These are phyloP conservation scores for Lutjanus campechanus DNA, from an alignment of 2,797 vertebrate species.

Conservation along the genomic window DNA sequence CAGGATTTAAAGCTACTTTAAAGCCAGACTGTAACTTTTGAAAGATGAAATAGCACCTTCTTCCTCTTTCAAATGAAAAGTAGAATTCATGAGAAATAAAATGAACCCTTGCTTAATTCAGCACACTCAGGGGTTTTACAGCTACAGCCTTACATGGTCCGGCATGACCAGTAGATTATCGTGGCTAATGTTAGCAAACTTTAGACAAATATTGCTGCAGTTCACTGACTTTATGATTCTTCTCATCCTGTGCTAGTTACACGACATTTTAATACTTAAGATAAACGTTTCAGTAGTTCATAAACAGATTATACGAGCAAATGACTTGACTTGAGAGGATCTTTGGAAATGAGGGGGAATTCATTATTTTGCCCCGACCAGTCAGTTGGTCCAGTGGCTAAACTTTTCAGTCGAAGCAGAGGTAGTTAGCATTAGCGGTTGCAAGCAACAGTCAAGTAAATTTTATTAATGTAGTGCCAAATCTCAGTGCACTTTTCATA, in stretches of 20 bases:
- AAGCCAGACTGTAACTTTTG: not conserved
- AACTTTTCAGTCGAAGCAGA: not conserved
- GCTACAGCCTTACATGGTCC: no score
- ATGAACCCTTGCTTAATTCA: not conserved
- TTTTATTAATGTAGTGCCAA: no score
- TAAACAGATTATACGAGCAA: no score
- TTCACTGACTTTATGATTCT: no score
- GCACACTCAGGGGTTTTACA: not conserved
- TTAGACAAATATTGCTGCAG: no score
- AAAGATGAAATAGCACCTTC: not conserved
- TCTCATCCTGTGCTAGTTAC: no score
- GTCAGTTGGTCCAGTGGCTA: not conserved
- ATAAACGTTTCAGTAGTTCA: no score
- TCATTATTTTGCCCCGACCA: not conserved
- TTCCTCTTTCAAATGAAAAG: not conserved
- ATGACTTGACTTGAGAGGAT: no score
- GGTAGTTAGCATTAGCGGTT: not conserved
- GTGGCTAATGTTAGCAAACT: no score
- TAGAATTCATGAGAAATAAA: not conserved
- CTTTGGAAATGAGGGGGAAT: not conserved
- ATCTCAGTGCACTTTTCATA: no score
- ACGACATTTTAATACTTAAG: no score
- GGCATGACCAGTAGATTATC: no score
- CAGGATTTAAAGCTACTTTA: constrained; percentile 19
- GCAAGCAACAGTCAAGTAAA: not conserved